Evolutionary conservation across 2,797 vertebrate species (phyloP).

Genomic region (Myripristis murdjan): DNA sequence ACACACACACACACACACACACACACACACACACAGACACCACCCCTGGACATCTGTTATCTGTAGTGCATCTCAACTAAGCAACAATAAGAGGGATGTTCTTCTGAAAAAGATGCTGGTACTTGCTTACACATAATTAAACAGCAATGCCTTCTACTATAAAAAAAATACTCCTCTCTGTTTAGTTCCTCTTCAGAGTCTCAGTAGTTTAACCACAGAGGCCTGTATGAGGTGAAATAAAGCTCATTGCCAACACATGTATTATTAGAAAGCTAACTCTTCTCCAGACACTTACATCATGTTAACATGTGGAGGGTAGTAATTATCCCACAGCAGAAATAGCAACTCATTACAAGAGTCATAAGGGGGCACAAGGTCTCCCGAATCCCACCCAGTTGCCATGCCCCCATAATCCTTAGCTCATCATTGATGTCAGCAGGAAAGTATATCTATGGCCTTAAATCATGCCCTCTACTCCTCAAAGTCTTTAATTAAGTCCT

Average conservation of each 20-base stretch:
- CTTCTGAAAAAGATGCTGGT: constrained; percentile 20
- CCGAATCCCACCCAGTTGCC: constrained; percentile 71
- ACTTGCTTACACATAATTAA: constrained; percentile 58
- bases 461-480: constrained; percentile 79
- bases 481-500: constrained; percentile 87
- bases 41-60: constrained; percentile 61
- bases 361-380: constrained; percentile 74
- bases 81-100: constrained; percentile 43
- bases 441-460: constrained; percentile 79
- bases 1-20: no score
- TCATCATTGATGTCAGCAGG: constrained; percentile 75
- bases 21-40: no score
- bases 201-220: constrained; percentile 39
- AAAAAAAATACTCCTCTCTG: constrained; percentile 5
- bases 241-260: constrained; percentile 49
- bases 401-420: constrained; percentile 74
- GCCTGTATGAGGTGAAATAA: constrained; percentile 42
- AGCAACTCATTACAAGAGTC: constrained; percentile 77
- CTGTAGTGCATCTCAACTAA: constrained; percentile 62
- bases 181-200: constrained; percentile 31
- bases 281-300: constrained; percentile 66
- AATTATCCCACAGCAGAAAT: constrained; percentile 79
- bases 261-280: constrained; percentile 61
- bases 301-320: constrained; percentile 65
- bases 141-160: constrained; percentile 19